phyloP scores from a whole-genome alignment of 2,888 invertebrate species.

The Drosophila siamana region DNA sequence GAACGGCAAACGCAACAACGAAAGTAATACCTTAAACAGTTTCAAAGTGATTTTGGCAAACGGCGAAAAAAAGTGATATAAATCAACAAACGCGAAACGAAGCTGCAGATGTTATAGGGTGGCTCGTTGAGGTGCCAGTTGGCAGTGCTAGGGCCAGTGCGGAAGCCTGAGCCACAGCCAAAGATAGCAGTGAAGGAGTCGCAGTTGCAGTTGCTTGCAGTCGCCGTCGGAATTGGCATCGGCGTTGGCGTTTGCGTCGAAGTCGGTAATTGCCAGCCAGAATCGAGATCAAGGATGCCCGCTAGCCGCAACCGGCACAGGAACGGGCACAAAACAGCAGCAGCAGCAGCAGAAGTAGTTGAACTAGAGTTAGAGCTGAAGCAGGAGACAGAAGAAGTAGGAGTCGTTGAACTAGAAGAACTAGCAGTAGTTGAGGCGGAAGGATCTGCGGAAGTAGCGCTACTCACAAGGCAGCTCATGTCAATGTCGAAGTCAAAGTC shows the following conservation, averaged over 20 bases:
- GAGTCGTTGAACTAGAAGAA: slow-evolving; percentile 5
- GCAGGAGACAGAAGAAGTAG: slow-evolving; percentile 2
- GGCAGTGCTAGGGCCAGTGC: slow-evolving; percentile 30
- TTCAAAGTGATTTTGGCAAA: slow-evolving; percentile 74
- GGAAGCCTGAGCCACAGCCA: slow-evolving; percentile 18
- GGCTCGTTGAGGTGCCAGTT: slow-evolving; percentile 32
- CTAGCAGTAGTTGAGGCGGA: slow-evolving; percentile 17
- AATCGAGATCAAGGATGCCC: slow-evolving; percentile 61
- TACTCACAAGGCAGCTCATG: slow-evolving; percentile 78
- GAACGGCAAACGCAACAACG: slow-evolving; percentile 83
- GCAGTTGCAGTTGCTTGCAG: no score
- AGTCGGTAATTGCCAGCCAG: slow-evolving; percentile 16
- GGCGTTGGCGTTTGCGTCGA: not conserved
- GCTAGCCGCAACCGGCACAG: slow-evolving; percentile 48
- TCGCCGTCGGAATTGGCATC: not conserved
- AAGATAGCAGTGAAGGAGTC: not conserved
- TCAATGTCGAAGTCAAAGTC: slow-evolving; percentile 74
- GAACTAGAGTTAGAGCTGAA: slow-evolving; percentile 23
- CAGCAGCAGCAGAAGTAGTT: slow-evolving; percentile 17
- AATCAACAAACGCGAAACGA: slow-evolving; percentile 23
- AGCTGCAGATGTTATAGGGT: slow-evolving; percentile 57
- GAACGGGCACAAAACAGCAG: slow-evolving; percentile 44
- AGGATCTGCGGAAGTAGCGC: slow-evolving; percentile 64
- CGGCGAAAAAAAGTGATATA: slow-evolving; percentile 53
- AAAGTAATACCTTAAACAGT: slow-evolving; percentile 84